Conservation (phyloP, 2,888 invertebrate genomes). For the Acanthacorydalis orientalis region DNA sequence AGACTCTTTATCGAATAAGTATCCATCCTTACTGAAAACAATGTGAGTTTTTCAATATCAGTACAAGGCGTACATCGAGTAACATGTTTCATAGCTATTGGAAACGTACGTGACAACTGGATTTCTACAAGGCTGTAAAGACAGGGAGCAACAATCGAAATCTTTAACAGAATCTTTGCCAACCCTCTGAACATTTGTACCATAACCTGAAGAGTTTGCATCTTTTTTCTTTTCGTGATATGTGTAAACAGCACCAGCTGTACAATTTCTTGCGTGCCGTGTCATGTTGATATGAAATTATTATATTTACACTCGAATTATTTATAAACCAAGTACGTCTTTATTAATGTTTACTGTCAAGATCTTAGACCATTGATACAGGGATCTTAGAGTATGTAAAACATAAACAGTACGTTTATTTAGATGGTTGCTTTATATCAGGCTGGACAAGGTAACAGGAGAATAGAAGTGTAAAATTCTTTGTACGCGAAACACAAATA, state of each 20-base stretch:
- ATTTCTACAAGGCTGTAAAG: slow-evolving; percentile 87
- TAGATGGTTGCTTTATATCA: too few species aligned
- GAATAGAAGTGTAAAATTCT: too few species aligned
- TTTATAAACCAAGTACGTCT: too few species aligned
- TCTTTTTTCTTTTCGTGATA: slow-evolving; percentile 97
- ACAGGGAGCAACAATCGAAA: slow-evolving; percentile 95
- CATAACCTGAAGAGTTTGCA: slow-evolving; percentile 87
- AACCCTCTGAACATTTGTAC: slow-evolving; percentile 66
- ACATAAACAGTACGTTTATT: too few species aligned
- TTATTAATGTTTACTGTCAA: too few species aligned
- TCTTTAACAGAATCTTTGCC: slow-evolving; percentile 90
- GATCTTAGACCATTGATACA: too few species aligned
- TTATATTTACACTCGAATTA: not conserved
- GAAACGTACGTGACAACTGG: slow-evolving; percentile 66
- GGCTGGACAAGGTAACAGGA: too few species aligned
- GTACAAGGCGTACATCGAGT: not conserved
- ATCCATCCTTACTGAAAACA: slow-evolving; percentile 57
- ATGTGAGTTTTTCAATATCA: not conserved
- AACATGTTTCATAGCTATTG: not conserved
- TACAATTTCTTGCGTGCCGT: slow-evolving; percentile 94
- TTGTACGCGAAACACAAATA: too few species aligned
- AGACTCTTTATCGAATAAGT: slow-evolving; percentile 91
- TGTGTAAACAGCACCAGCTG: slow-evolving; percentile 95
- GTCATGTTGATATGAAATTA: slow-evolving; percentile 44
- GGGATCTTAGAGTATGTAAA: too few species aligned